These are phyloP conservation scores for Cirrhinus molitorella DNA, from an alignment of 2,797 vertebrate genomes.

Conservation along the genomic window DNA sequence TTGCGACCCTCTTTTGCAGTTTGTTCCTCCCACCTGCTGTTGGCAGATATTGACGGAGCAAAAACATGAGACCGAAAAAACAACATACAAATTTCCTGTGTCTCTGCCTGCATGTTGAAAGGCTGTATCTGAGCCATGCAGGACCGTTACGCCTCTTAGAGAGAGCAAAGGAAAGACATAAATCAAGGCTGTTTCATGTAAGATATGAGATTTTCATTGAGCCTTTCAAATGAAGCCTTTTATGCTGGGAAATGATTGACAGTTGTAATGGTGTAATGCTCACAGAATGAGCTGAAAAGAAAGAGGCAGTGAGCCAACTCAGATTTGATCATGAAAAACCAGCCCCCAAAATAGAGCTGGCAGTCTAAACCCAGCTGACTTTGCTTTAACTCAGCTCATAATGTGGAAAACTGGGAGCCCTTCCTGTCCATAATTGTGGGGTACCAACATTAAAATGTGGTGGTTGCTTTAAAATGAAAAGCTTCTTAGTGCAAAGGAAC, in stretches of 20 bases:
- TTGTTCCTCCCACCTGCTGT: slow-evolving; percentile 71
- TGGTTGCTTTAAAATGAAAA: slow-evolving; percentile 66
- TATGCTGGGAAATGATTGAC: slow-evolving; percentile 83
- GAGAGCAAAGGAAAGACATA: slow-evolving; percentile 73
- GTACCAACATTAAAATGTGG: slow-evolving; percentile 69
- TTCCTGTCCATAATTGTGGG: slow-evolving; percentile 81
- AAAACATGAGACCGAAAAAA: slow-evolving; percentile 62
- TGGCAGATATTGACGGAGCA: slow-evolving; percentile 74
- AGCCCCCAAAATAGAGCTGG: slow-evolving; percentile 53
- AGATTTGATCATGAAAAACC: slow-evolving; percentile 79
- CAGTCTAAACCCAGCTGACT: slow-evolving; percentile 76
- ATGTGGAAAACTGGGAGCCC: slow-evolving; percentile 80
- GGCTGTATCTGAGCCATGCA: slow-evolving; percentile 63
- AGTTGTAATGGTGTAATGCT: slow-evolving; percentile 82
- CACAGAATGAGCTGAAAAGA: slow-evolving; percentile 77
- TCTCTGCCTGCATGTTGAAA: slow-evolving; percentile 76
- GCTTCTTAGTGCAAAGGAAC: slow-evolving; percentile 63
- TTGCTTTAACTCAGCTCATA: slow-evolving; percentile 82
- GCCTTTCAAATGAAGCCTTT: slow-evolving; percentile 80
- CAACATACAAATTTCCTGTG: slow-evolving; percentile 69
- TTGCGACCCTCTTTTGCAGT: slow-evolving; percentile 68
- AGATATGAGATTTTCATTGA: slow-evolving; percentile 84
- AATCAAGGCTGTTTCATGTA: slow-evolving; percentile 84
- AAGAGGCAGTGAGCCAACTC: slow-evolving; percentile 82
- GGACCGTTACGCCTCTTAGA: slow-evolving; percentile 71